phyloP scores from a whole-genome alignment of 2,888 invertebrate species.

The Dryobotodes eremita region DNA sequence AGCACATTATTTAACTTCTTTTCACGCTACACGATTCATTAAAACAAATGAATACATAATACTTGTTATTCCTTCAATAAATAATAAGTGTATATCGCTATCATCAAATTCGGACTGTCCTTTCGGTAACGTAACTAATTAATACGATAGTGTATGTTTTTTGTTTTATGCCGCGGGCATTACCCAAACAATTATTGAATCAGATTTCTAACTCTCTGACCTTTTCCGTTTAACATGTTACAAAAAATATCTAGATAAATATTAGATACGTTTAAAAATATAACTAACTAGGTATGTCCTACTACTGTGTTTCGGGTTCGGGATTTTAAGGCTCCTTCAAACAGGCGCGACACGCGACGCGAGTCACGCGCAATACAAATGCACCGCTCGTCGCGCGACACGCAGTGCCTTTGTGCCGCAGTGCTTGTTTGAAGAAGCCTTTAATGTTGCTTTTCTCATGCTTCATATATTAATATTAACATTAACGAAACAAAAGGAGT shows the following conservation, averaged over 20 bases:
- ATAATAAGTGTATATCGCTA: conserved; percentile 21
- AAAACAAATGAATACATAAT: background rate
- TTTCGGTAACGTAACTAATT: conserved; percentile 43
- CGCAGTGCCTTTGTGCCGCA: no score
- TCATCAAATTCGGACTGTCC: conserved; percentile 25
- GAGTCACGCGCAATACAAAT: no score
- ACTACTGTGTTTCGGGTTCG: background rate
- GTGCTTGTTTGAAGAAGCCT: no score
- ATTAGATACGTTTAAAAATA: background rate
- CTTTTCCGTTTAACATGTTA: background rate
- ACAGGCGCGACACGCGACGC: no score
- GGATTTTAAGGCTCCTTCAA: no score
- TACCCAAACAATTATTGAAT: conserved; percentile 26
- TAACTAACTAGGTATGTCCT: background rate
- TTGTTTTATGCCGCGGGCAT: background rate
- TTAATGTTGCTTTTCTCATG: background rate
- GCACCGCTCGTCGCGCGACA: no score
- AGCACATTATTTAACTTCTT: background rate
- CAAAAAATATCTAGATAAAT: background rate
- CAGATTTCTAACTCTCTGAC: background rate
- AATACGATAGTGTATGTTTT: conserved; percentile 14
- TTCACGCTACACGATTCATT: conserved; percentile 7
- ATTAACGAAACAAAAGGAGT: no score
- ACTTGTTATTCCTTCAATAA: conserved; percentile 43
- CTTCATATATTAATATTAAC: background rate